Evolutionary conservation across 2,797 vertebrate genomes (phyloP).

Genomic region (Eidolon dupreanum): DNA sequence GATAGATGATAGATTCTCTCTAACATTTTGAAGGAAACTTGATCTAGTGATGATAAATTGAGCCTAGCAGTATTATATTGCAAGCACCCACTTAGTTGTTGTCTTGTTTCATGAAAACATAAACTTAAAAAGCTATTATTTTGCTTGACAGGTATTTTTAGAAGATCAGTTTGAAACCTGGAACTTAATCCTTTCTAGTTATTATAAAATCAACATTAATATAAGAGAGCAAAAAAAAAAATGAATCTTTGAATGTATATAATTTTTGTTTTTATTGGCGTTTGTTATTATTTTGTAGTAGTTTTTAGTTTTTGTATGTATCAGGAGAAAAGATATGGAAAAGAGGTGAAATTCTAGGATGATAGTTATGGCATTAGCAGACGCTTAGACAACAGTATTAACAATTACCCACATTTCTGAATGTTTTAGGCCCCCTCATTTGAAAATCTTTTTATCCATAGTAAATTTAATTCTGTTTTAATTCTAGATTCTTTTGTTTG

Average conservation of each 20-base stretch:
- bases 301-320: neutral
- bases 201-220: conserved; percentile 23
- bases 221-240: conserved; percentile 1
- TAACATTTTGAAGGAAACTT: conserved; percentile 47
- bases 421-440: neutral
- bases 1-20: neutral
- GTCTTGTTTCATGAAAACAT: conserved; percentile 41
- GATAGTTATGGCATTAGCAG: neutral
- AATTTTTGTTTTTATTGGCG: conserved; percentile 21
- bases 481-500: conserved; percentile 27
- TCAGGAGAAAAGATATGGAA: neutral
- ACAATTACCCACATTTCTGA: neutral
- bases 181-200: neutral
- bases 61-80: neutral
- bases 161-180: conserved; percentile 43
- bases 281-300: conserved; percentile 48
- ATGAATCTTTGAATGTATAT: neutral
- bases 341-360: conserved; percentile 30
- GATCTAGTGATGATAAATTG: conserved; percentile 24
- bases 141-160: conserved; percentile 37
- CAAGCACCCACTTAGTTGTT: neutral
- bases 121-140: conserved; percentile 43
- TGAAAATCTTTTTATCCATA: neutral
- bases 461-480: conserved; percentile 43
- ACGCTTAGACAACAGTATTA: neutral